A percentile compares a stretch with the other conserved stretches of the same genome.
Evolutionary conservation across 1,140 invertebrate species (phyloP).

Genomic region (Aphelenchoides avenae): DNA sequence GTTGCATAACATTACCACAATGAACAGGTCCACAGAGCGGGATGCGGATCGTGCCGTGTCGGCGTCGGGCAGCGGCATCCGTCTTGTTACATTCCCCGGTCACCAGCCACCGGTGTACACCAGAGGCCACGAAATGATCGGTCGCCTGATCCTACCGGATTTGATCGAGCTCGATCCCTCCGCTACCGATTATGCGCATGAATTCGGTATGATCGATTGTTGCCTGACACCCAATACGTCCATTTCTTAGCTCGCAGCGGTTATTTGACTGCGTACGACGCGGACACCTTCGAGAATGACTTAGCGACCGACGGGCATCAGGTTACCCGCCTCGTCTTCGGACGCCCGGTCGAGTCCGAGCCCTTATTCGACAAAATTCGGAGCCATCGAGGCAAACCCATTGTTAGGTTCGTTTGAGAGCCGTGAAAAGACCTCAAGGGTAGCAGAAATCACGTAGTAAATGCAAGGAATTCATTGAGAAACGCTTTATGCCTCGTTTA

Average conservation of each 20-base stretch:
- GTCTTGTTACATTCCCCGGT: too few species aligned
- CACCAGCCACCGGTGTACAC: conserved; percentile 16
- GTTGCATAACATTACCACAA: too few species aligned
- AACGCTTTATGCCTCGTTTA: not conserved
- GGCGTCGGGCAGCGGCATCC: too few species aligned
- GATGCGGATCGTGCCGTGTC: too few species aligned
- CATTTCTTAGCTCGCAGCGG: not conserved
- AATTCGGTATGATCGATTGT: conserved; percentile 21
- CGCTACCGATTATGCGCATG: conserved; percentile 7
- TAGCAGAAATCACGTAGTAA: not conserved
- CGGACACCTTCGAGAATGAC: too few species aligned
- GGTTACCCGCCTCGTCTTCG: not conserved
- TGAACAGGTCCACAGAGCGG: too few species aligned
- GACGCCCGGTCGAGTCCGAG: not conserved
- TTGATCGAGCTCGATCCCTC: conserved; percentile 14
- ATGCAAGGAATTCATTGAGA: not conserved
- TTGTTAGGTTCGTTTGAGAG: not conserved
- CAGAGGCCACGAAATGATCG: conserved; percentile 5
- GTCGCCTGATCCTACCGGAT: conserved; percentile 21
- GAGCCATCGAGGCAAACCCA: not conserved
- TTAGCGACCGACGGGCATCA: too few species aligned
- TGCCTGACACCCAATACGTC: not conserved
- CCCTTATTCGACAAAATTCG: not conserved
- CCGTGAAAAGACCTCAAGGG: not conserved
- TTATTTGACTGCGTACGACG: not conserved